Base-by-base conservation (phyloP, 2,113 vertebrate genomes). In the Leiothrix lutea region DNA sequence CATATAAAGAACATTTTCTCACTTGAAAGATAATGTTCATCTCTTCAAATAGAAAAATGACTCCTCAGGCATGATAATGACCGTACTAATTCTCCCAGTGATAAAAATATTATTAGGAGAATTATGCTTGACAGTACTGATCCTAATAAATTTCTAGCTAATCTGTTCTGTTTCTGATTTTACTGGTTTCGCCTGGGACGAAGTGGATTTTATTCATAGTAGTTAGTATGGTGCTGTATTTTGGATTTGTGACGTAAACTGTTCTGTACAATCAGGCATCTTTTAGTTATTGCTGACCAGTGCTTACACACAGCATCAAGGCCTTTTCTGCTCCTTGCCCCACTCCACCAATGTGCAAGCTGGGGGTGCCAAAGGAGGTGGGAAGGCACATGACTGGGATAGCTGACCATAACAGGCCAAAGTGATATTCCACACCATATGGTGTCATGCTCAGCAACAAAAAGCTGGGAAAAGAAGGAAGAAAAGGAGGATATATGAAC, bases 281-380 rank as follows among this genome's bases (percentile, higher is more conserved):
- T 40, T 87, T 65, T 61, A 21, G 8, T 71, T 54, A 10, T 12
- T 71, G 33, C 9, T 65, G 73, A 54, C 9, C 20, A 48, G 13
- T 17, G 28, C 24, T 61, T 45, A 11, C 7, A 48, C 3, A 31
- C 6, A 11, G 6, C 7, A 2, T 25, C 31, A 64, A 44, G 40
- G 4, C 9, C 11, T 65, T 60, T 83, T 60, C 72, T 60, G 6
- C 10, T 71, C 12, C 25, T 61, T 35, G 7, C 4, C 9, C 2
- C 2, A 9, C 7, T 10, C 23, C 8, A 11, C 8, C 19, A 47
- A 6, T 0, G 8, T 48, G 31, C n/a, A 61, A 12, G 16, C 17
- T 82, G 21, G 5, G 11, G 5, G 1, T 26, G 14, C 21, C 42
- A 61, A 61, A 35, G 29, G 21, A 31, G 4, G 4, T 47, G 47